Evolutionary conservation across 2,113 vertebrate genomes (phyloP), one percentile per base, ranked within the genome.

Genomic region (Sebastes fasciatus): DNA sequence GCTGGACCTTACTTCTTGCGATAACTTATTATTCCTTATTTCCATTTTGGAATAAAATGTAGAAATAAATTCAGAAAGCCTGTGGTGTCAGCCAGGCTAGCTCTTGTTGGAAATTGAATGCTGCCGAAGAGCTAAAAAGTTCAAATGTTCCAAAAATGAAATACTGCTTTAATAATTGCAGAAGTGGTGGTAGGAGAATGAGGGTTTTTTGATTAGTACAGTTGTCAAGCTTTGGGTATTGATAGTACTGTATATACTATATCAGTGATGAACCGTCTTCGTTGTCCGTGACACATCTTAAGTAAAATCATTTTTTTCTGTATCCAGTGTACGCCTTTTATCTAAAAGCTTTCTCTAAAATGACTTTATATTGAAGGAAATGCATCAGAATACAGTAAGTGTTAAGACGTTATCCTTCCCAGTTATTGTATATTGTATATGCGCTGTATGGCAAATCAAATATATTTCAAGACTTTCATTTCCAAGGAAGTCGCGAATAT

Each of bases 391-490:
- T 11, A 54, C 11, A 78, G 14, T 48, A 69, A 13, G 17, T 8
- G 13, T 42, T 4, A 26, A 58, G 34, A 62, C 45, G 16, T 62
- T 70, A n/a, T 48, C 1, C 5, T 23, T 68, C 14, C 4, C 8
- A 73, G n/a, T 51, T 46, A 74, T 23, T 77, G 46, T 51, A 69
- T 54, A 69, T 71, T 55, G 55, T 57, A 21, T 46, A 54, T 21
- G 12, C 10, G 16, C 45, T 55, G 16, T 58, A 71, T n/a, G 4
- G n/a, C 43, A 75, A 78, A 68, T 81, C 71, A 57, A 82, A 83
- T 73, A 76, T 66, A 81, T 82, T 72, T 89, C 46, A 54, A 80
- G 70, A 78, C 42, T 86, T 90, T 92, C 40, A 85, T 93, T 90
- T 88, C 64, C 3, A 62, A 51, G 48, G 4, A 77, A 62, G 65